Conservation (phyloP, 2,888 invertebrate species). For the Chymomyza amoena region DNA sequence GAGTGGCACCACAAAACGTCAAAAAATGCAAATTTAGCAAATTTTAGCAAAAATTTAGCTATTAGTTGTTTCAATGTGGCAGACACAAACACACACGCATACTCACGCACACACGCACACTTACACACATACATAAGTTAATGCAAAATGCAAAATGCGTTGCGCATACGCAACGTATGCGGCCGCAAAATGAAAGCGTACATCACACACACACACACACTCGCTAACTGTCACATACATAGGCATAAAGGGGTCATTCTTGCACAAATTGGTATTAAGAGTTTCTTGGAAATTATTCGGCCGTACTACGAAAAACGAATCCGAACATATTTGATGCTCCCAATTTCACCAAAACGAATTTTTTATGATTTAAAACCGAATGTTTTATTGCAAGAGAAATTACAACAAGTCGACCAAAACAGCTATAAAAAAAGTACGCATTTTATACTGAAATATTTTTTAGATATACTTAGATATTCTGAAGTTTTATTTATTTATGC, state of each 20-base stretch:
- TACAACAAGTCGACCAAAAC: too few relatives aligned
- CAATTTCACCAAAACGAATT: too few relatives aligned
- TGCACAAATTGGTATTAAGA: too few relatives aligned
- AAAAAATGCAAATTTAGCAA: constrained; percentile 70
- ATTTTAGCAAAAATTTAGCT: constrained; percentile 66
- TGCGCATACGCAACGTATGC: constrained; percentile 68
- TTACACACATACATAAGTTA: background rate
- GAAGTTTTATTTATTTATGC: too few relatives aligned
- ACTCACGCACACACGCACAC: background rate
- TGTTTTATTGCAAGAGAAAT: too few relatives aligned
- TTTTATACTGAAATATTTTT: too few relatives aligned
- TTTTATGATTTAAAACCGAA: too few relatives aligned
- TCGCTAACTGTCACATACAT: background rate
- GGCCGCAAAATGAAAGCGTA: constrained; percentile 37
- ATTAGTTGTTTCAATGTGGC: constrained; percentile 59
- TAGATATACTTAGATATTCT: too few relatives aligned
- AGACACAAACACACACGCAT: constrained; percentile 1
- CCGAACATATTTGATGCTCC: too few relatives aligned
- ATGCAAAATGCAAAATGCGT: constrained; percentile 36
- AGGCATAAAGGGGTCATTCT: background rate
- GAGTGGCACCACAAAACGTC: constrained; percentile 42
- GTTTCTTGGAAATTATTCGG: too few relatives aligned
- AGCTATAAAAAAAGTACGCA: too few relatives aligned
- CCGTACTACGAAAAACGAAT: too few relatives aligned
- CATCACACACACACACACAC: constrained; percentile 9